A percentile compares a stretch with the other conserved stretches of the same genome.
These are phyloP conservation scores for Ciconia nigra DNA, from an alignment of 2,797 vertebrate species.

Conservation along the genomic window DNA sequence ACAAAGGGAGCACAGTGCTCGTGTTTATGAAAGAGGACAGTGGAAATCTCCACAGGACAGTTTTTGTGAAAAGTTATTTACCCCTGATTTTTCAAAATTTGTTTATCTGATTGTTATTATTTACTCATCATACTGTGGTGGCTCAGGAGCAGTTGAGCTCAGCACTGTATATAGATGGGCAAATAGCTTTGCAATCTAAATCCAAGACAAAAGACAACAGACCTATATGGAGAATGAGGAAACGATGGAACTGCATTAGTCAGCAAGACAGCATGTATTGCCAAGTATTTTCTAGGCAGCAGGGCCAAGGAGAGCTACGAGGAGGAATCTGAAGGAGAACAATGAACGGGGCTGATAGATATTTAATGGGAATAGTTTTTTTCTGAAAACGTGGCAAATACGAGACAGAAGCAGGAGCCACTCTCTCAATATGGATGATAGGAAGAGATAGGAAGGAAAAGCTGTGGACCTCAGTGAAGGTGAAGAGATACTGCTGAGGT, in stretches of 20 bases:
- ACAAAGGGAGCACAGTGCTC: background rate
- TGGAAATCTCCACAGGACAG: background rate
- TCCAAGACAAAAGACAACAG: background rate
- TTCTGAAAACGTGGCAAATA: background rate
- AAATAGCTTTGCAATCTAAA: background rate
- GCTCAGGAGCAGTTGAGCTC: background rate
- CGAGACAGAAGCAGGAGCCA: background rate
- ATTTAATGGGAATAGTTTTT: background rate
- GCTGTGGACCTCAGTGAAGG: background rate
- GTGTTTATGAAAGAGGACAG: background rate
- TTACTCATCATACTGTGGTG: background rate
- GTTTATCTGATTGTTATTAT: background rate
- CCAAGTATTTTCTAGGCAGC: conserved; percentile 36
- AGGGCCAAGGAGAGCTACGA: background rate
- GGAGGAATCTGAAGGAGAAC: background rate
- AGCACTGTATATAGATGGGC: too few species aligned
- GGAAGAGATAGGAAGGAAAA: background rate
- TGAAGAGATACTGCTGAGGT: background rate
- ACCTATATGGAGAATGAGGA: background rate
- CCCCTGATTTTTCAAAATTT: background rate
- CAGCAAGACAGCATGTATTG: background rate
- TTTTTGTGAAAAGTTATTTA: background rate
- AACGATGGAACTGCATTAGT: background rate
- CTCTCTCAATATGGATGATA: background rate
- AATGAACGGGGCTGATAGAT: background rate